These are phyloP conservation scores for Motacilla tschutschensis DNA, from an alignment of 2,113 vertebrate species.

Conservation along the genomic window DNA sequence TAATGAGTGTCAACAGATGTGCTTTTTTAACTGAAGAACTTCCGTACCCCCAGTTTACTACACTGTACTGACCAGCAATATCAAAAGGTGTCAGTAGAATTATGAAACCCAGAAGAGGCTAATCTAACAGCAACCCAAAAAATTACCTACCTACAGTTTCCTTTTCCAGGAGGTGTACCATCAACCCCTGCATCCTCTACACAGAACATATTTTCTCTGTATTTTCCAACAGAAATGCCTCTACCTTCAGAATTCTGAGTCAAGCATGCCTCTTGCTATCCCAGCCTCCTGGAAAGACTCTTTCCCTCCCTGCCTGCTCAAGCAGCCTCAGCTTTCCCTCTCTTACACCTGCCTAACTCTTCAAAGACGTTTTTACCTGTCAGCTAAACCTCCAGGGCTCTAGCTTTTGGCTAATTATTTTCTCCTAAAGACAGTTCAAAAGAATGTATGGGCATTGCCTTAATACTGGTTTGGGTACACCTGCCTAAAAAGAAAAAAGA, in stretches of 20 bases:
- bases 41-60: neutral
- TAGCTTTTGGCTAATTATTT: neutral
- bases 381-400: neutral
- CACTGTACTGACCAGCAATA: neutral
- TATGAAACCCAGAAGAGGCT: conserved; percentile 19
- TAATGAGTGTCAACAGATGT: neutral
- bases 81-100: conserved; percentile 10
- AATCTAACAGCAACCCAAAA: neutral
- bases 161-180: neutral
- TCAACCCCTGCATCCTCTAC: neutral
- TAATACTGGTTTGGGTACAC: neutral
- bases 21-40: neutral
- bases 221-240: neutral
- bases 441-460: neutral
- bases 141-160: conserved; percentile 1
- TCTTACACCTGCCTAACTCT: neutral
- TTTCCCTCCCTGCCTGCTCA: neutral
- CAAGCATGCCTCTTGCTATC: neutral
- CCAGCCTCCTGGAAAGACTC: neutral
- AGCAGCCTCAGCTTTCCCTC: neutral
- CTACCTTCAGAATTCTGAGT: neutral
- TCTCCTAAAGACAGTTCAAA: neutral
- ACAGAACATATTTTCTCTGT: neutral
- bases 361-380: neutral
- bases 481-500: neutral